Conservation (phyloP, 2,888 invertebrate genomes). For the Dicycla oo region DNA sequence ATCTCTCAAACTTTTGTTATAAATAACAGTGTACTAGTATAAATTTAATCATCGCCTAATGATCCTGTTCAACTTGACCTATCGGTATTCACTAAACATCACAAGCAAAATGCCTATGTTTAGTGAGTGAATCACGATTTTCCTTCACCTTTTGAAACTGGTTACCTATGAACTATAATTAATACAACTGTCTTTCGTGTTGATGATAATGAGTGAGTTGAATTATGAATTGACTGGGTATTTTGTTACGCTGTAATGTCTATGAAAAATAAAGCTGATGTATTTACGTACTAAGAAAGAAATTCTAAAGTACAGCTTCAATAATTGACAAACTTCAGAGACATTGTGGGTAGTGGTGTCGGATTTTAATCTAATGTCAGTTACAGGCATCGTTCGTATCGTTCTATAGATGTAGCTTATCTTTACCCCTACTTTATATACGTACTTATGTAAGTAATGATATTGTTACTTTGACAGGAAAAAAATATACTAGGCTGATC, state of each 20-base stretch:
- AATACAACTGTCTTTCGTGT: constrained; percentile 16
- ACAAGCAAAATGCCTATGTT: background rate
- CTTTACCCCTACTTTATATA: no score
- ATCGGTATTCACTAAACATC: constrained; percentile 22
- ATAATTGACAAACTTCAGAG: no score
- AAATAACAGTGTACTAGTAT: background rate
- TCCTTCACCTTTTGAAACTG: constrained; percentile 53
- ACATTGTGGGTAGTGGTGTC: no score
- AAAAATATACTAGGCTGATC: no score
- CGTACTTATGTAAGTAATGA: no score
- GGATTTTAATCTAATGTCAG: background rate
- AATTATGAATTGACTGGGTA: constrained; percentile 11
- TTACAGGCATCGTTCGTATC: background rate
- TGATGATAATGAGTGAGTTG: background rate
- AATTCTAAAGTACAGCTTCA: background rate
- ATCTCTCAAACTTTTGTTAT: background rate
- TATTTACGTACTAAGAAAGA: background rate
- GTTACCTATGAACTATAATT: background rate
- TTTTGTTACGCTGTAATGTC: background rate
- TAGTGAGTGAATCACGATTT: constrained; percentile 39
- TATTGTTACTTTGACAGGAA: no score
- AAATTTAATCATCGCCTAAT: constrained; percentile 24
- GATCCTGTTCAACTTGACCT: constrained; percentile 47
- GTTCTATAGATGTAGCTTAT: no score
- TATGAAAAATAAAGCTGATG: background rate